Percentiles rank a stretch among this genome's conserved stretches.
These are phyloP conservation scores for Zygogramma bicolorata DNA, from an alignment of 2,888 invertebrate species.

Conservation along the genomic window DNA sequence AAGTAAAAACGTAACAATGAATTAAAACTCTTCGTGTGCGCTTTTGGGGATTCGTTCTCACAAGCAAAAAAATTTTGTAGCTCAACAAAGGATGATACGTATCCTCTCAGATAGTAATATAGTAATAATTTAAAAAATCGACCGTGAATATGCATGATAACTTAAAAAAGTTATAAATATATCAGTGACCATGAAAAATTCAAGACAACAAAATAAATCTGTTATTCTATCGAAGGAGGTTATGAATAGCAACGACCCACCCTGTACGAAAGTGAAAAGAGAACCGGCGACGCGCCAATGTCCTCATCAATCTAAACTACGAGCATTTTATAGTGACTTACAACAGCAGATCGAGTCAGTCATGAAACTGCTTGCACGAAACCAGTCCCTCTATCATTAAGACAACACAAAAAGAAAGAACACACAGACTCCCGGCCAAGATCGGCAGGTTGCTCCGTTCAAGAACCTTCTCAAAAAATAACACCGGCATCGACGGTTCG, in stretches of 20 bases:
- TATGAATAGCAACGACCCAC: background rate
- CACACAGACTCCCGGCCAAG: background rate
- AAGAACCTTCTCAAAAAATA: background rate
- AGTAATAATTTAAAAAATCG: too few species aligned
- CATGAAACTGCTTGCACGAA: background rate
- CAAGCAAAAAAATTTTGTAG: too few species aligned
- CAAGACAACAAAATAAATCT: too few species aligned
- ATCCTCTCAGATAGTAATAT: too few species aligned
- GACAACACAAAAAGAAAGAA: background rate
- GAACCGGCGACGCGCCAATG: background rate
- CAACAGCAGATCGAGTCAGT: background rate
- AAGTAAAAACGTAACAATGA: too few species aligned
- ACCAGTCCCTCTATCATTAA: slow-evolving; percentile 11
- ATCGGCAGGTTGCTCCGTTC: background rate
- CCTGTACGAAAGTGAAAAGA: background rate
- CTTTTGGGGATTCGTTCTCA: too few species aligned
- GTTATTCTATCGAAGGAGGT: too few species aligned
- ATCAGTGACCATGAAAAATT: too few species aligned
- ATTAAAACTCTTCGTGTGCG: too few species aligned
- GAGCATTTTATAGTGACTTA: slow-evolving; percentile 4
- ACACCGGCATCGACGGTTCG: background rate
- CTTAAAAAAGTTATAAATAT: too few species aligned
- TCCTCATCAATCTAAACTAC: slow-evolving; percentile 2
- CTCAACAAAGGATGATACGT: too few species aligned
- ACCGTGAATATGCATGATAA: too few species aligned